These are phyloP conservation scores for Drosophila quadrilineata DNA, from an alignment of 1,140 invertebrate genomes.

Conservation along the genomic window DNA sequence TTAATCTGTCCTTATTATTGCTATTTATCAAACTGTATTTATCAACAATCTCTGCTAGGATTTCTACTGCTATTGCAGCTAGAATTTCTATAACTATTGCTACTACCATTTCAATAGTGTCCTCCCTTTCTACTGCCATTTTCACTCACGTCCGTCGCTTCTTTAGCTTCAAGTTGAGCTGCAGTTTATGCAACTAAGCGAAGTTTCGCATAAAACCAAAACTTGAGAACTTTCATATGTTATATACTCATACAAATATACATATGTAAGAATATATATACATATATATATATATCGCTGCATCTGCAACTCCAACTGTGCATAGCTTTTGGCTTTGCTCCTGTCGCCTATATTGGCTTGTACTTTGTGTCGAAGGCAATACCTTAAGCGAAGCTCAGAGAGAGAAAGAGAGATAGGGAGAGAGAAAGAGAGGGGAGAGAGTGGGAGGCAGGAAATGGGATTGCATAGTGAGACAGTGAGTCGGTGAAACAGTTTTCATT, in stretches of 20 bases:
- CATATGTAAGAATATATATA: neutral
- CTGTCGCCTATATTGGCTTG: slow-evolving; percentile 58
- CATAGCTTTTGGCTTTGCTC: too few relatives aligned
- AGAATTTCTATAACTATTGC: slow-evolving; percentile 28
- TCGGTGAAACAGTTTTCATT: slow-evolving; percentile 45
- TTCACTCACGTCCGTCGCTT: slow-evolving; percentile 54
- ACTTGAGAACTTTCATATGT: slow-evolving; percentile 2
- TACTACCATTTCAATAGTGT: too few relatives aligned
- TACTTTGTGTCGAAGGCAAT: slow-evolving; percentile 65
- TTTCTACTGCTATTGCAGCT: slow-evolving; percentile 25
- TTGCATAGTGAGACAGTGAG: neutral
- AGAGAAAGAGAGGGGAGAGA: neutral
- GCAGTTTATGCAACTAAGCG: slow-evolving; percentile 51
- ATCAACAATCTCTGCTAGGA: too few relatives aligned
- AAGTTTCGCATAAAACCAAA: slow-evolving; percentile 69
- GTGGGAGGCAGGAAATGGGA: neutral
- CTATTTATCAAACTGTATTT: too few relatives aligned
- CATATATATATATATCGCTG: neutral
- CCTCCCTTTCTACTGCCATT: too few relatives aligned
- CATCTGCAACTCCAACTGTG: slow-evolving; percentile 6
- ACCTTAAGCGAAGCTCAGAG: neutral
- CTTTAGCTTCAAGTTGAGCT: slow-evolving; percentile 49
- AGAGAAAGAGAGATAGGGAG: neutral
- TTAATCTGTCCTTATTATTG: too few relatives aligned
- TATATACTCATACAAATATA: too few relatives aligned